Percentiles rank a stretch among this genome's conserved stretches.
Evolutionary conservation across 2,797 vertebrate genomes (phyloP).

Genomic region (Arctocebus calabarensis): DNA sequence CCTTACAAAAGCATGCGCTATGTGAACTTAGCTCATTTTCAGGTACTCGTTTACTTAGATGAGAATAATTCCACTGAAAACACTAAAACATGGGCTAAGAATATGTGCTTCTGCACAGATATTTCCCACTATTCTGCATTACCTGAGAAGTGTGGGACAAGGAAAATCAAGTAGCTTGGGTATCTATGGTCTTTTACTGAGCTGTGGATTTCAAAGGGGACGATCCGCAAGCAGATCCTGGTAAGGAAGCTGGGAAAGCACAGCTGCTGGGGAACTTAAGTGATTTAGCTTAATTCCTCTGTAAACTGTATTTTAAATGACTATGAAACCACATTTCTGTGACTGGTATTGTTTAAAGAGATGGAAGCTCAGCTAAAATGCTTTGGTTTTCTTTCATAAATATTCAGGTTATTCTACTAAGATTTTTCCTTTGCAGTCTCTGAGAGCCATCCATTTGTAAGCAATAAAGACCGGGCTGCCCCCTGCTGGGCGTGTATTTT

Average conservation of each 20-base stretch:
- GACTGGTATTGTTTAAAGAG: conserved; percentile 74
- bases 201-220: conserved; percentile 74
- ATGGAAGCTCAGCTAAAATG: conserved; percentile 59
- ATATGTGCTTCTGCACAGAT: not conserved
- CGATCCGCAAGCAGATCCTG: conserved; percentile 54
- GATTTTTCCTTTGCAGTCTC: not conserved
- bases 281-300: conserved; percentile 79
- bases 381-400: conserved; percentile 71
- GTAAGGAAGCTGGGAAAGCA: conserved; percentile 70
- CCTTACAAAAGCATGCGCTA: not conserved
- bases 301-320: conserved; percentile 81
- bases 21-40: not conserved
- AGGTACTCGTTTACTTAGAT: not conserved
- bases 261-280: conserved; percentile 81
- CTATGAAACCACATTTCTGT: conserved; percentile 78
- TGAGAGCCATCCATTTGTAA: conserved; percentile 15
- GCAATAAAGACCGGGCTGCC: not conserved
- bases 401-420: conserved; percentile 60
- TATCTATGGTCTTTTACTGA: conserved; percentile 23
- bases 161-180: conserved; percentile 62
- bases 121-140: conserved; percentile 37
- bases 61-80: not conserved
- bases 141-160: conserved; percentile 23
- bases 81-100: not conserved
- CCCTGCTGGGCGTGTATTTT: accelerated